Evolutionary conservation across 2,888 invertebrate species (phyloP), one percentile per base, ranked within the genome.

Genomic region (Sarcophaga rosellei): DNA sequence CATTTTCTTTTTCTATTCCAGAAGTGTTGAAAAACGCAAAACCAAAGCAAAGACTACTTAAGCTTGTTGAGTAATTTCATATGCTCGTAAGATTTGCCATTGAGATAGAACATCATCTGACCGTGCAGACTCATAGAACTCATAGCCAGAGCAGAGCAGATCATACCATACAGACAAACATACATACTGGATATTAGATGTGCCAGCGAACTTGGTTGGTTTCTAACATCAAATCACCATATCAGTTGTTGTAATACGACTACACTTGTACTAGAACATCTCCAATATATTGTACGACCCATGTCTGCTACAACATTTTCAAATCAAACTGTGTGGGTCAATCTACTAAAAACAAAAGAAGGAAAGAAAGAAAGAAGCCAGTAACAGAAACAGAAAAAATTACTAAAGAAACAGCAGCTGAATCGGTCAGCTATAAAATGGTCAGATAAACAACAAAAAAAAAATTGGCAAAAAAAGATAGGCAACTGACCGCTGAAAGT

Each of bases 171-270:
- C 62, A n/a, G 21, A 74, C 53, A 65, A 76, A 59, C 68, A 68
- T 3, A 25, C 47, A 70, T n/a, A 70, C 57, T 25, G 20, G 23
- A 4, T 53, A 15, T 53, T 15, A 53, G 53, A 4, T 53, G 4
- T 15, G 10, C 35, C 68, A 68, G 68, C 15, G 44, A 68, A 75
- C 25, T 57, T 47, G 74, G 73, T 73, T 77, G 21, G 61, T 65
- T 84, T 66, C 65, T 73, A 78, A 69, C 84, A 75, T 81, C 86
- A 86, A 86, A 86, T 86, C 80, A 81, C 77, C 81, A 81, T 81
- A 84, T 84, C 81, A 81, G 61, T 57, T 70, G 81, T 81, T 84
- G 84, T 81, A 79, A 65, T 76, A 82, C 57, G 61, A 82, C 53
- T 61, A 35, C 73, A 78, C 74, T 57, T 77, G 66, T 79, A 78